Conservation (phyloP, 2,888 invertebrate genomes). For the Eupithecia exiguata region DNA sequence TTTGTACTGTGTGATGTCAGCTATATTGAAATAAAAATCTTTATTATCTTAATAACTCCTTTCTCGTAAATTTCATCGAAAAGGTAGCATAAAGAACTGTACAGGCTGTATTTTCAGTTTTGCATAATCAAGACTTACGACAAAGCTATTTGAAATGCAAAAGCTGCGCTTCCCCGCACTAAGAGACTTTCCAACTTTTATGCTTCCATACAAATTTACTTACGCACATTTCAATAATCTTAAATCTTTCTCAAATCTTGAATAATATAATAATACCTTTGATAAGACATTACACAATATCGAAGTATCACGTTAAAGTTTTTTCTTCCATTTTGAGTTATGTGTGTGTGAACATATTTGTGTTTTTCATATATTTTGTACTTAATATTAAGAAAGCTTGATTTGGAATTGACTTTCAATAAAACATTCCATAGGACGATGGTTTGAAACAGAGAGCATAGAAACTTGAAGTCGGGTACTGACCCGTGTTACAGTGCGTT, state of each 20-base stretch:
- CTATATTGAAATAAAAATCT: not conserved
- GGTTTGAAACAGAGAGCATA: slow-evolving; percentile 31
- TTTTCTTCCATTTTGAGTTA: slow-evolving; percentile 41
- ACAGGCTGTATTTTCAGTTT: not conserved
- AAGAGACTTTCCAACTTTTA: not conserved
- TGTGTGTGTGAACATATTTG: slow-evolving; percentile 42
- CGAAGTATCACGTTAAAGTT: slow-evolving; percentile 31
- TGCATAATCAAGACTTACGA: not conserved
- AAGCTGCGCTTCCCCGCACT: slow-evolving; percentile 8
- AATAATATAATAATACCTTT: not conserved
- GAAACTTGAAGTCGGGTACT: not conserved
- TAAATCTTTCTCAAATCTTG: not conserved
- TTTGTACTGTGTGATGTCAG: slow-evolving; percentile 37
- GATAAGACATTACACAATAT: slow-evolving; percentile 29
- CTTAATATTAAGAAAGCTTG: slow-evolving; percentile 36
- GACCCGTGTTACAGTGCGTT: too few relatives aligned
- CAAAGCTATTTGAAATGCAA: slow-evolving; percentile 5
- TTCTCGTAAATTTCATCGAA: not conserved
- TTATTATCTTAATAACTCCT: not conserved
- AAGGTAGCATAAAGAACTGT: not conserved
- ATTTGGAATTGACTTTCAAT: slow-evolving; percentile 44
- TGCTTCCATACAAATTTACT: slow-evolving; percentile 18
- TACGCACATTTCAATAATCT: not conserved
- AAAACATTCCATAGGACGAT: slow-evolving; percentile 42
- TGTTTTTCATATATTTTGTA: slow-evolving; percentile 43